Conservation (phyloP, 2,797 vertebrate genomes). For the Lithobates pipiens region DNA sequence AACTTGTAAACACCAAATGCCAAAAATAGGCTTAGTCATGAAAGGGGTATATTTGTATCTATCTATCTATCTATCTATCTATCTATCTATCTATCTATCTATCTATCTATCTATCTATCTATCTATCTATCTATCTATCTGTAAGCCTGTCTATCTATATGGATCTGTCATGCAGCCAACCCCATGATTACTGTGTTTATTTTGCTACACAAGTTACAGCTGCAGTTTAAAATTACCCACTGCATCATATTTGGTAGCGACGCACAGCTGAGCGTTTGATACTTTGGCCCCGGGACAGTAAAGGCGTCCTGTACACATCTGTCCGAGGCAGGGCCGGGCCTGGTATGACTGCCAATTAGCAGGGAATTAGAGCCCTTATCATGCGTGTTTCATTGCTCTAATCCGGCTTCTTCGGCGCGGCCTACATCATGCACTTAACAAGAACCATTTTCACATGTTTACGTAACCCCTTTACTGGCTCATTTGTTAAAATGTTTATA, state of each 20-base stretch:
- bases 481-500: slow-evolving; percentile 52
- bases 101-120: no score
- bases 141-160: no score
- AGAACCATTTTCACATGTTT: slow-evolving; percentile 36
- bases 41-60: no score
- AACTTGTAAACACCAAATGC: no score
- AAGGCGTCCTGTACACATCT: slow-evolving; percentile 38
- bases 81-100: no score
- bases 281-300: slow-evolving; percentile 14
- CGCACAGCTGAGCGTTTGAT: slow-evolving; percentile 5
- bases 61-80: no score
- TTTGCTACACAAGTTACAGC: background rate
- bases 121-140: no score
- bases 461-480: slow-evolving; percentile 48
- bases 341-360: slow-evolving; percentile 46
- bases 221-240: slow-evolving; percentile 7
- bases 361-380: slow-evolving; percentile 50
- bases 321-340: slow-evolving; percentile 7
- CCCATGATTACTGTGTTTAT: background rate
- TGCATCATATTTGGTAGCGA: slow-evolving; percentile 10
- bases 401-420: slow-evolving; percentile 34
- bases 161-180: no score
- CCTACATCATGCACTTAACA: slow-evolving; percentile 42
- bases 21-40: no score
- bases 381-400: slow-evolving; percentile 33